Percentiles rank a stretch among this genome's conserved stretches.
Conservation (phyloP, 2,888 invertebrate genomes). For the Tinea trinotella region DNA sequence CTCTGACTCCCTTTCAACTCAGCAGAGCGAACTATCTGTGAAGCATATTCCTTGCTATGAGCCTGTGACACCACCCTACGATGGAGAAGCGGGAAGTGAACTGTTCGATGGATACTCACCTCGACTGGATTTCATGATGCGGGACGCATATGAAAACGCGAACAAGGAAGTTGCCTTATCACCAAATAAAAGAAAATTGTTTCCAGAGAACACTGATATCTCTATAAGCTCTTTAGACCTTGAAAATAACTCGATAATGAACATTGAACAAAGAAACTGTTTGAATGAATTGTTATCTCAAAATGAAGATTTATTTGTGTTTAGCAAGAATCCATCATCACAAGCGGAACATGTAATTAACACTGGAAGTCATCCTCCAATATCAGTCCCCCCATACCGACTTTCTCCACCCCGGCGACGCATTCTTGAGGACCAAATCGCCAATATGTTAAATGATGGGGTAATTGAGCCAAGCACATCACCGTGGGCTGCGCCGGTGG, state of each 20-base stretch:
- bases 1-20: too few relatives aligned
- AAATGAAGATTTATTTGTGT: conserved; percentile 19
- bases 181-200: neutral
- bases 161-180: neutral
- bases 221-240: neutral
- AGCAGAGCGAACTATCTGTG: too few relatives aligned
- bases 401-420: conserved; percentile 28
- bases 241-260: neutral
- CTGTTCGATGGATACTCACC: conserved; percentile 16
- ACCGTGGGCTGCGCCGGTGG: conserved; percentile 37
- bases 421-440: conserved; percentile 28
- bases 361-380: conserved; percentile 24
- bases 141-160: conserved; percentile 1
- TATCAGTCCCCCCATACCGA: conserved; percentile 33
- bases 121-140: neutral
- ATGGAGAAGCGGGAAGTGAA: conserved; percentile 9
- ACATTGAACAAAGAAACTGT: neutral
- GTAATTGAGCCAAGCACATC: conserved; percentile 36
- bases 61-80: conserved; percentile 23
- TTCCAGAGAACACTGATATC: neutral
- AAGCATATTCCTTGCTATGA: too few relatives aligned
- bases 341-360: conserved; percentile 20
- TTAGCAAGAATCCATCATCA: conserved; percentile 12
- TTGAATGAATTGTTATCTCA: neutral
- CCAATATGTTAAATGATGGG: conserved; percentile 30